Evolutionary conservation across 2,113 vertebrate genomes (phyloP).

Genomic region (Lagopus leucura): DNA sequence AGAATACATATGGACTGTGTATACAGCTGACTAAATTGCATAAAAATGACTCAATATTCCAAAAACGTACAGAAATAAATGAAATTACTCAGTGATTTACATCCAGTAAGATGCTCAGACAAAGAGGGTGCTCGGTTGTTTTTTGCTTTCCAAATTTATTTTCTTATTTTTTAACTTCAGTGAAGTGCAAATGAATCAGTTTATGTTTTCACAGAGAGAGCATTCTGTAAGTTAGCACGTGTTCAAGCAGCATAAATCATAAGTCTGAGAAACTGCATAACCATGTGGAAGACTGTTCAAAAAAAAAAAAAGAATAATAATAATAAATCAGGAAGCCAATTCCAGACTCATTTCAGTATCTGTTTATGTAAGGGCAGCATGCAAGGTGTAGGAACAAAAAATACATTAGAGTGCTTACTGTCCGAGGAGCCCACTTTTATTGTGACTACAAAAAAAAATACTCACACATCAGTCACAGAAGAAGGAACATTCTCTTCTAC

Average conservation of each 20-base stretch:
- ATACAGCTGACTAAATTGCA: neutral
- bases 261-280: neutral
- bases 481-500: constrained; percentile 87
- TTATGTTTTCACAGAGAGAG: neutral
- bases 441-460: constrained; percentile 50
- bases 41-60: neutral
- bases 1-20: neutral
- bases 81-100: neutral
- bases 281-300: neutral
- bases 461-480: constrained; percentile 87
- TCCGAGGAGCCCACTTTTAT: neutral
- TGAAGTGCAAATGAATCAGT: neutral
- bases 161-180: neutral
- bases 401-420: neutral
- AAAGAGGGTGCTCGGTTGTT: neutral
- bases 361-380: neutral
- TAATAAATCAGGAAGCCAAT: neutral
- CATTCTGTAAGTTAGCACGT: neutral
- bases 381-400: neutral
- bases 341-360: neutral
- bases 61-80: neutral
- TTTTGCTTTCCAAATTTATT: neutral
- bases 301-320: too few species aligned
- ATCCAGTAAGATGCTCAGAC: neutral
- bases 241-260: neutral